A percentile compares a stretch with the other conserved stretches of the same genome.
Conservation (phyloP, 2,888 invertebrate genomes). For the Drosophila leonis region DNA sequence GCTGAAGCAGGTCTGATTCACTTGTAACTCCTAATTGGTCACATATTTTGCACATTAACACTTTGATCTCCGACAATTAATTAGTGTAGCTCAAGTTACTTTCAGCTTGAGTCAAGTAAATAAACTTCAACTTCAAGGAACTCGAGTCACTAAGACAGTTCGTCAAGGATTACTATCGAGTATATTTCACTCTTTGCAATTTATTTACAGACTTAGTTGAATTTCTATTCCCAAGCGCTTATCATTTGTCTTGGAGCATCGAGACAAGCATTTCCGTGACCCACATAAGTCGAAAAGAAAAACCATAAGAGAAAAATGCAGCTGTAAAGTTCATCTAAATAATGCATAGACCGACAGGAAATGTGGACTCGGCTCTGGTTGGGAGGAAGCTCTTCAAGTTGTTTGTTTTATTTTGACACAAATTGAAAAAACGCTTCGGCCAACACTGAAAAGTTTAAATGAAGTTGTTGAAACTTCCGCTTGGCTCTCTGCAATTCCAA, state of each 20-base stretch:
- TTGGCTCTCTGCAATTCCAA: conserved; percentile 30
- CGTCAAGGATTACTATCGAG: not conserved
- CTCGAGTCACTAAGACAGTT: not conserved
- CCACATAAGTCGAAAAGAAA: conserved; percentile 28
- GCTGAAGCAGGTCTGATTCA: conserved; percentile 28
- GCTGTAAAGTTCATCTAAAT: conserved; percentile 46
- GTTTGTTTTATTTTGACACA: conserved; percentile 67
- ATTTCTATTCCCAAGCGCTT: conserved; percentile 1
- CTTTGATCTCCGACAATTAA: conserved; percentile 43
- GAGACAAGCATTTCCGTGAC: conserved; percentile 42
- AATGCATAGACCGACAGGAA: conserved; percentile 45
- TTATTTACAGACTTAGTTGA: conserved; percentile 10
- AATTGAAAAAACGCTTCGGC: conserved; percentile 46
- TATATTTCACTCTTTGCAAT: conserved; percentile 4
- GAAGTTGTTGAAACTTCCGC: conserved; percentile 55
- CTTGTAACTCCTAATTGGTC: conserved; percentile 48
- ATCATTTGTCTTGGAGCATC: conserved; percentile 17
- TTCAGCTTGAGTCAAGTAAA: not conserved
- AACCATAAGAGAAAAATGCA: conserved; percentile 40
- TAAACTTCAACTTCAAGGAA: not conserved
- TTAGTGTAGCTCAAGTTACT: not conserved
- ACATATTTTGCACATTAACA: conserved; percentile 38
- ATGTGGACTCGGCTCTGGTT: conserved; percentile 17
- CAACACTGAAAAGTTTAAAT: conserved; percentile 47
- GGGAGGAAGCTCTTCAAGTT: conserved; percentile 31